Evolutionary conservation across 1,140 invertebrate genomes (phyloP).

Genomic region (Psix sp.): DNA sequence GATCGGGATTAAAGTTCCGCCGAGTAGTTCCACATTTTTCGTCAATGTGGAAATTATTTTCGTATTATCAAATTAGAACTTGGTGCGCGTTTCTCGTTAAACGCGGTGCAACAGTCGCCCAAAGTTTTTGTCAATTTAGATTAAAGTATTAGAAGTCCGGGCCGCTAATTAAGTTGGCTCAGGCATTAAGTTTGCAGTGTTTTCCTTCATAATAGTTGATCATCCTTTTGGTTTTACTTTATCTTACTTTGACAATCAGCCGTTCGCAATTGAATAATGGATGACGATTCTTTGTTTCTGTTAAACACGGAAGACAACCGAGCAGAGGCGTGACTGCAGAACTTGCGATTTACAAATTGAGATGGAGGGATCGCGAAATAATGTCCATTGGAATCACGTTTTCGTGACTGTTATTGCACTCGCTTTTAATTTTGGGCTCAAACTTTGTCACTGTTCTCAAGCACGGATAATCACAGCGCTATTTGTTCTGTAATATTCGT

Average conservation of each 20-base stretch:
- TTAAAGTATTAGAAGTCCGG: too few species aligned
- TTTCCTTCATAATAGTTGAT: too few species aligned
- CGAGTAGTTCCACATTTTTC: constrained; percentile 34
- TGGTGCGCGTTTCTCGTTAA: constrained; percentile 33
- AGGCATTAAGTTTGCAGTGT: too few species aligned
- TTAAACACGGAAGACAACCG: too few species aligned
- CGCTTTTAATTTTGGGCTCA: constrained; percentile 73
- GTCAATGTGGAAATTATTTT: constrained; percentile 35
- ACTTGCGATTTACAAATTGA: constrained; percentile 50
- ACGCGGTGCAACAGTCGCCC: too few species aligned
- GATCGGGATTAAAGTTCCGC: constrained; percentile 47
- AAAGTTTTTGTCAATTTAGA: too few species aligned
- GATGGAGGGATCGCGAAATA: constrained; percentile 51
- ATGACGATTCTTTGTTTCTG: too few species aligned
- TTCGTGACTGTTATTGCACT: constrained; percentile 67
- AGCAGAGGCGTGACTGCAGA: constrained; percentile 25
- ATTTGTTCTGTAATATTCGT: constrained; percentile 73
- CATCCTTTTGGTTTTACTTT: too few species aligned
- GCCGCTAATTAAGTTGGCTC: too few species aligned
- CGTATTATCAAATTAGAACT: constrained; percentile 38
- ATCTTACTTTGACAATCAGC: too few species aligned
- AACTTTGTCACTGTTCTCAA: constrained; percentile 71
- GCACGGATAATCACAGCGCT: constrained; percentile 66
- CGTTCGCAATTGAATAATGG: too few species aligned
- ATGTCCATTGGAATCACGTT: constrained; percentile 53